A percentile compares a stretch with the other conserved stretches of the same genome.
Evolutionary conservation across 2,888 invertebrate genomes (phyloP).

Genomic region (Archips xylosteana): DNA sequence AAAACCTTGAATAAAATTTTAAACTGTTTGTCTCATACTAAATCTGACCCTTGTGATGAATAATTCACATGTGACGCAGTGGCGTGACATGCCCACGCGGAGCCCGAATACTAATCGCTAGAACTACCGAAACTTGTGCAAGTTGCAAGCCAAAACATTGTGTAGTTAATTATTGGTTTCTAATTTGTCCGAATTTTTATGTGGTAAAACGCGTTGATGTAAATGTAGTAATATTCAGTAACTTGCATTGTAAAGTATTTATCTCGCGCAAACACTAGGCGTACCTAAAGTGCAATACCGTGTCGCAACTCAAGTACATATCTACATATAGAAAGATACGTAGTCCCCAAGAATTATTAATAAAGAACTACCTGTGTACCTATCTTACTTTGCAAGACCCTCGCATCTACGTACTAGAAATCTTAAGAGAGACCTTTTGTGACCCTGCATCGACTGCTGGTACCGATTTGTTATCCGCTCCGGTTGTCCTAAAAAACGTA

Average conservation of each 20-base stretch:
- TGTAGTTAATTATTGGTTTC: neutral
- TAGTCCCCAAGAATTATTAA: constrained; percentile 37
- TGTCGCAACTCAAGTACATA: constrained; percentile 35
- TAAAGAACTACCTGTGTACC: constrained; percentile 28
- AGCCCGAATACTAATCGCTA: constrained; percentile 64
- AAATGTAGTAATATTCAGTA: neutral
- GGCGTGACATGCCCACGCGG: constrained; percentile 53
- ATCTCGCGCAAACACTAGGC: constrained; percentile 22
- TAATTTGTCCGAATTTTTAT: neutral
- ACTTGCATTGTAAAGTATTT: constrained; percentile 1
- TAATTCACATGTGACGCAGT: constrained; percentile 60
- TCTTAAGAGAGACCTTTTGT: constrained; percentile 2
- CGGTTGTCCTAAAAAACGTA: constrained; percentile 14
- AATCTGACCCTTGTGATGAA: constrained; percentile 62
- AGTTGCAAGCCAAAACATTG: constrained; percentile 12
- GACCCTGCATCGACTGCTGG: neutral
- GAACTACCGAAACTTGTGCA: constrained; percentile 51
- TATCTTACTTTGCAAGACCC: constrained; percentile 20
- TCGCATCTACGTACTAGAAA: constrained; percentile 12
- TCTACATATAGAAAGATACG: constrained; percentile 36
- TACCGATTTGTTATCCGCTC: neutral
- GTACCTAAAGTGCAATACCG: constrained; percentile 43
- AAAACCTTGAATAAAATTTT: constrained; percentile 52
- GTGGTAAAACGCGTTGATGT: neutral
- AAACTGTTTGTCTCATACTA: constrained; percentile 64